A percentile compares a stretch with the other conserved stretches of the same genome.
Conservation (phyloP, 2,888 invertebrate species). For the Tortricodes alternella region DNA sequence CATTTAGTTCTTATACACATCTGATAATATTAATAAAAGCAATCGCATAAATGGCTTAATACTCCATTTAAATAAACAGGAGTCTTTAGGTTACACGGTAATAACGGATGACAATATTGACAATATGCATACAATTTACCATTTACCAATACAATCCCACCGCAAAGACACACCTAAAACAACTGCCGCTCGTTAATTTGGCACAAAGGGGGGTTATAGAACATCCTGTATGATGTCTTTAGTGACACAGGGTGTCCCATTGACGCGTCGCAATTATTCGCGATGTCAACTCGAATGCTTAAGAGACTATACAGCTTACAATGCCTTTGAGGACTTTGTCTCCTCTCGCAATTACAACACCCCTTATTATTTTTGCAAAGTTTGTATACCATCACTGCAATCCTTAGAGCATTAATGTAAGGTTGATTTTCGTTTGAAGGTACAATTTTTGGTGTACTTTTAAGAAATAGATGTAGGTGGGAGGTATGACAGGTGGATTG, state of each 20-base stretch:
- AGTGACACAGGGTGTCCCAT: slow-evolving; percentile 54
- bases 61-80: no score
- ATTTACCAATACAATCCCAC: slow-evolving; percentile 3
- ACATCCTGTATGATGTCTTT: slow-evolving; percentile 43
- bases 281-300: slow-evolving; percentile 71
- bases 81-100: no score
- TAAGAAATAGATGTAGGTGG: slow-evolving; percentile 26
- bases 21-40: no score
- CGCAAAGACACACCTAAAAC: slow-evolving; percentile 13
- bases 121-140: background rate
- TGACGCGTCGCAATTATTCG: slow-evolving; percentile 69
- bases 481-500: slow-evolving; percentile 24
- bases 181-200: slow-evolving; percentile 25
- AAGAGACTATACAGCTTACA: slow-evolving; percentile 75
- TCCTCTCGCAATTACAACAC: slow-evolving; percentile 78
- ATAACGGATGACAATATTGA: slow-evolving; percentile 6
- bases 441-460: background rate
- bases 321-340: slow-evolving; percentile 80
- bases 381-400: slow-evolving; percentile 35
- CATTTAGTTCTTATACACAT: no score
- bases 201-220: slow-evolving; percentile 27
- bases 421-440: background rate
- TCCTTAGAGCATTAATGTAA: slow-evolving; percentile 26
- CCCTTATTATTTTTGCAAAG: slow-evolving; percentile 63
- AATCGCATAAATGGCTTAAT: no score